These are phyloP conservation scores for Tiliqua scincoides DNA, from an alignment of 2,113 vertebrate species.

Conservation along the genomic window DNA sequence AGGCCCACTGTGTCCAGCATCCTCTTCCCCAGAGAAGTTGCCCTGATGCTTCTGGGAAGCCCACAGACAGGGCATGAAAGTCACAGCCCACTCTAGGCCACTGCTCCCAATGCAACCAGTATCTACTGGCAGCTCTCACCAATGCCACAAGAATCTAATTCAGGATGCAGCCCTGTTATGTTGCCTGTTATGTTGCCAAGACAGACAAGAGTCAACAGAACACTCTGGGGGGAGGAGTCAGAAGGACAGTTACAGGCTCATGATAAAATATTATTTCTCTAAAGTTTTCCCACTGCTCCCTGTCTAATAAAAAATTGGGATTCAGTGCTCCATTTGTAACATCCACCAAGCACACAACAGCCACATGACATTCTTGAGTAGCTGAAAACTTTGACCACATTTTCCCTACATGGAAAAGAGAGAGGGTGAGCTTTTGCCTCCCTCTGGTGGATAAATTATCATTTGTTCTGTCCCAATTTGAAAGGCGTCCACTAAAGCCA, in stretches of 20 bases:
- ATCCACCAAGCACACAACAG: not conserved
- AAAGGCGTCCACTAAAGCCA: not conserved
- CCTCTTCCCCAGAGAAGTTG: too few species aligned
- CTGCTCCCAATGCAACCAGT: not conserved
- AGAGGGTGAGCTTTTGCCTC: not conserved
- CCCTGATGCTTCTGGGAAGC: too few species aligned
- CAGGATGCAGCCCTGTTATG: not conserved
- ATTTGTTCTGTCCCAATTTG: not conserved
- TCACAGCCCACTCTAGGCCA: not conserved
- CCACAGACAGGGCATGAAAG: too few species aligned
- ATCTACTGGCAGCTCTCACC: not conserved
- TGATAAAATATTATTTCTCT: not conserved
- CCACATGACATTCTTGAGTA: too few species aligned
- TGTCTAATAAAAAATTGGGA: not conserved
- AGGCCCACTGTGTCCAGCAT: too few species aligned
- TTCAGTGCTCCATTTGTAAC: not conserved
- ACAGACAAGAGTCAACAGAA: not conserved
- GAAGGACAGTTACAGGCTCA: not conserved
- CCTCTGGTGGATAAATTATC: not conserved
- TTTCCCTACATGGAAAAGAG: not conserved
- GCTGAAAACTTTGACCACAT: not conserved
- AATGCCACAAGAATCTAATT: not conserved
- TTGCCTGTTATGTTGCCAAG: not conserved
- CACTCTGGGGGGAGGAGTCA: not conserved
- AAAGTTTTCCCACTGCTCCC: not conserved